phyloP scores from a whole-genome alignment of 2,888 invertebrate genomes.

The Psococerastis gibbosa region DNA sequence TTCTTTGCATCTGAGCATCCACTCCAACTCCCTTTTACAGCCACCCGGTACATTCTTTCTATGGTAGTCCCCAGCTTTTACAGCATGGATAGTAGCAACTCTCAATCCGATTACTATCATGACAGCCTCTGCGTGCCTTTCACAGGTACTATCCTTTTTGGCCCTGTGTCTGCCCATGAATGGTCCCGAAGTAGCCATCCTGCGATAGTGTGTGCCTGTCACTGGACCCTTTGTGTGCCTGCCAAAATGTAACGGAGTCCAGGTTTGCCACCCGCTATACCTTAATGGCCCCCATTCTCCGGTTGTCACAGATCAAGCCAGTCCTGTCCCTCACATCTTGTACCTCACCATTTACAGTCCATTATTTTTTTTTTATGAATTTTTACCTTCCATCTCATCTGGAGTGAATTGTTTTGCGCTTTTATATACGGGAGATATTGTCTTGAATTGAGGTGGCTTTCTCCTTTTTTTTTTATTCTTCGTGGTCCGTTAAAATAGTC shows the following conservation, averaged over 20 bases:
- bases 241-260: constrained; percentile 7
- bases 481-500: no score
- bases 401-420: not conserved
- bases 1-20: no score
- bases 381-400: not conserved
- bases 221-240: constrained; percentile 2
- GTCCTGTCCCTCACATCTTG: not conserved
- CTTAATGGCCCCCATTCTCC: constrained; percentile 8
- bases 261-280: constrained; percentile 1
- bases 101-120: no score
- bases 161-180: not conserved
- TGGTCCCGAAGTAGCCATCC: not conserved
- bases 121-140: no score
- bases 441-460: no score
- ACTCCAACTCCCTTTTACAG: no score
- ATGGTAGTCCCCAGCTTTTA: no score
- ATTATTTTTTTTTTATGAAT: not conserved
- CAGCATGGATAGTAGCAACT: no score
- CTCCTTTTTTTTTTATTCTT: no score
- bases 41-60: no score
- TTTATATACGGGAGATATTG: no score
- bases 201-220: not conserved
- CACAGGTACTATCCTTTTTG: not conserved
- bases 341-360: not conserved
- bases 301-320: constrained; percentile 3